Base-by-base conservation (phyloP, 2,888 invertebrate species). In the Drosophila pseudotakahashii region DNA sequence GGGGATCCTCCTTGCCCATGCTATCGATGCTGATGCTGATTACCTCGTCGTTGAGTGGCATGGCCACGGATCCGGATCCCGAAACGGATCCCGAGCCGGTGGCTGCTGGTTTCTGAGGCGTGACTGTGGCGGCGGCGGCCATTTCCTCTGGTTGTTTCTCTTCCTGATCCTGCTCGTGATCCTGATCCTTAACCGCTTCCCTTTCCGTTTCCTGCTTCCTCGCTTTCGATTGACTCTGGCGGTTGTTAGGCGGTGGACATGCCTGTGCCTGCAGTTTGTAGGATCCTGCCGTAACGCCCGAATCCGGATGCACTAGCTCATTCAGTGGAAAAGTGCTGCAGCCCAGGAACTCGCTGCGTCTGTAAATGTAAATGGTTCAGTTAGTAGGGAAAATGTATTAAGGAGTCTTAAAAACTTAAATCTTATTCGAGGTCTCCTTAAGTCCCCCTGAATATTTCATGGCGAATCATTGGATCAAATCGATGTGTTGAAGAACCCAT, bases 321-420 rank as follows among this genome's bases (percentile, higher is more conserved):
- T 95, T 95, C 88, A 98, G 94, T 85, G 97, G 96, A 93, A 98
- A 97, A 92, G 97, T 97, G 95, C 97, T 96, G 93, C 97, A 98
- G 94, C 98, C 98, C 93, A 98, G 94, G 93, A 98, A 96, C 93
- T 98, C 97, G 94, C 97, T 98, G 93, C 96, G 95, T 93, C 97
- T 98, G 95, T 77, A 93, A 64, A 78, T 93, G 93, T 47, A 78
- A 93, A 5, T 48, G 34, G 54, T 50, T 5, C 6, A 16, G 10
- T 47, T 14, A 45, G 45, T 6, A 3, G 10, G 5, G 14, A n/a
- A 11, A 6, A 26, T 26, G 0, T 26, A 0, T 6, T 5, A 19
- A 19, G 3, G 19, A 19, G 19, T 19, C 3, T 3, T 3, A 3
- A 19, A 19, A 19, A 19, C 19, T 3, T 3, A 36, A 11, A 47